A percentile compares a stretch with the other conserved stretches of the same genome.
Conservation (phyloP, 2,797 vertebrate species). For the Percopsis omiscomaycus region DNA sequence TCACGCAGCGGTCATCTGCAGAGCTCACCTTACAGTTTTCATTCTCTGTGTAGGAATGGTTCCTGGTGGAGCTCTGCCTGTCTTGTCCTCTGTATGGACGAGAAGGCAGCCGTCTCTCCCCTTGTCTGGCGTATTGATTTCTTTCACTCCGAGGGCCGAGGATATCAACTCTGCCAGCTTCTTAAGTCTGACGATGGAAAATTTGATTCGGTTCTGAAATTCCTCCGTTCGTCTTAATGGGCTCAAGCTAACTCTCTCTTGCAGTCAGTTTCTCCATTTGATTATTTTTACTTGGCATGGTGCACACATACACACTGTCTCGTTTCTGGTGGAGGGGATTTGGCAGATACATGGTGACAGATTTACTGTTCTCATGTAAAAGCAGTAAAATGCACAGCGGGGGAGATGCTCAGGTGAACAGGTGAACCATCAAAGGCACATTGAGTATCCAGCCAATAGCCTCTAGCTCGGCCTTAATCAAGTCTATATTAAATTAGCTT, state of each 20-base stretch:
- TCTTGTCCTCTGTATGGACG: background rate
- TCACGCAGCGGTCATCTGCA: slow-evolving; percentile 15
- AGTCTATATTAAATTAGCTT: too few species aligned
- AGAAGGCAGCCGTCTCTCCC: slow-evolving; percentile 10
- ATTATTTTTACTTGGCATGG: background rate
- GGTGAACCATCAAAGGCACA: slow-evolving; percentile 8
- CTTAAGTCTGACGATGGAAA: background rate
- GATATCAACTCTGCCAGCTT: slow-evolving; percentile 5
- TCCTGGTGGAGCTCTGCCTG: background rate
- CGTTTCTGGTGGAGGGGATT: slow-evolving; percentile 16
- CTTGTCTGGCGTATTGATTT: slow-evolving; percentile 28
- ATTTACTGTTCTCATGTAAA: slow-evolving; percentile 18
- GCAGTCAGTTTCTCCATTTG: background rate
- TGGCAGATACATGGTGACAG: slow-evolving; percentile 18
- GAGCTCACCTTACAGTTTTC: background rate
- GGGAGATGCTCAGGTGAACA: background rate
- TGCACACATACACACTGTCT: too few species aligned
- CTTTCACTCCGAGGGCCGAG: slow-evolving; percentile 15
- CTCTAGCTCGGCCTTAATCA: background rate
- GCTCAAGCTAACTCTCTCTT: background rate
- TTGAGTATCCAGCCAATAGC: background rate
- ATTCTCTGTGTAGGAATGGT: slow-evolving; percentile 11
- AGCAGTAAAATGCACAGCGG: slow-evolving; percentile 19
- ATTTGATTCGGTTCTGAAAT: background rate
- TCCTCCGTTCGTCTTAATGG: background rate